Evolutionary conservation across 2,888 invertebrate genomes (phyloP).

Genomic region (Athalia rosae): DNA sequence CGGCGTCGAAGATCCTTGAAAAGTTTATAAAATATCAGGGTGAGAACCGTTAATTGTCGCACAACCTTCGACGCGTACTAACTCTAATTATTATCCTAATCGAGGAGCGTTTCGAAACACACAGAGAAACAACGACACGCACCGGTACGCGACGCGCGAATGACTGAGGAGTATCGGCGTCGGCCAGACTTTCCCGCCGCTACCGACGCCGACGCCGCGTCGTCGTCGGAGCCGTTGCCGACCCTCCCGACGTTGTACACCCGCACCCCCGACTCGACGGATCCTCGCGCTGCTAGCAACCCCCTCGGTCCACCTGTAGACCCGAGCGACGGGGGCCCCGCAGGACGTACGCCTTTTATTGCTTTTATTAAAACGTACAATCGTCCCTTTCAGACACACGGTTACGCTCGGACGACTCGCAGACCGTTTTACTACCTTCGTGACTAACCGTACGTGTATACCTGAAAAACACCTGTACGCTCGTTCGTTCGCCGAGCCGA

Average conservation of each 20-base stretch:
- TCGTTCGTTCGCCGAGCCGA: too few relatives aligned
- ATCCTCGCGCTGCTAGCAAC: conserved; percentile 4
- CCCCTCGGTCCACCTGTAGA: conserved; percentile 38
- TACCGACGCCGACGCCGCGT: not conserved
- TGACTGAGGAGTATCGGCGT: conserved; percentile 24
- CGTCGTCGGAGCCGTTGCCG: not conserved
- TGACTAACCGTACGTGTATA: too few relatives aligned
- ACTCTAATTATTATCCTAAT: not conserved
- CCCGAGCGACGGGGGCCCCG: not conserved
- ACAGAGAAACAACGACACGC: conserved; percentile 27
- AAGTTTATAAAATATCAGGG: too few relatives aligned
- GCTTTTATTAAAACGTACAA: too few relatives aligned
- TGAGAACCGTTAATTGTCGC: not conserved
- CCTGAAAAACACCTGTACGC: too few relatives aligned
- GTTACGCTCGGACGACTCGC: too few relatives aligned
- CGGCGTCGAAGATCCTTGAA: too few relatives aligned
- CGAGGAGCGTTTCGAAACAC: not conserved
- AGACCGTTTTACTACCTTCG: too few relatives aligned
- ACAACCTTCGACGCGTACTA: not conserved
- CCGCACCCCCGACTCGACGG: not conserved
- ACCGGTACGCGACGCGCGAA: conserved; percentile 40
- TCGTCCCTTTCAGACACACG: too few relatives aligned
- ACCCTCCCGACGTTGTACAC: not conserved
- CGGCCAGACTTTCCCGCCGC: conserved; percentile 35
- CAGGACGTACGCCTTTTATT: not conserved